Base-by-base conservation (phyloP, 2,113 vertebrate species). In the Psittacula cyanocephala region DNA sequence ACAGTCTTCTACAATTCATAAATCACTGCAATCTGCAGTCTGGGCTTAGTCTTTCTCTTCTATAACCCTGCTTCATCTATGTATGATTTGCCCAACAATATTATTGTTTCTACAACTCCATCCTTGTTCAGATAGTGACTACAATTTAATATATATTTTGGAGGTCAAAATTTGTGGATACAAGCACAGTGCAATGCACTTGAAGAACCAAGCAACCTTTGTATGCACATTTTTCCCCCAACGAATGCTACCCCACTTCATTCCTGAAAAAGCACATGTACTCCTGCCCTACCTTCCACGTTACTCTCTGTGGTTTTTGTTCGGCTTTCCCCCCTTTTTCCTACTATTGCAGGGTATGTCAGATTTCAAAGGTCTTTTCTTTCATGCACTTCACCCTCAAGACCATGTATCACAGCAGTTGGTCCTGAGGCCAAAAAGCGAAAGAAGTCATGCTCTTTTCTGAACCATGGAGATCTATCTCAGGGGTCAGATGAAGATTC, bases 381-480 rank as follows among this genome's bases (percentile, higher is more conserved):
- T 86, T 91, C 53, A 69, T 14, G 47, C 44, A 63, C 52, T 89
- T 76, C 63, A 25, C 77, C 60, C 74, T 83, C 69, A 88, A 81
- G 77, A 88, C 69, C 69, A 47, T 2, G 23, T 52, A 79, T 49
- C 80, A 76, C 80, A 95, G 83, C 86, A 84, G 83, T 41, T 86
- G 89, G 92, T 90, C 60, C 74, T 27, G 72, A 93, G 80, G 86
- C 88, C 90, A 90, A 81, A 91, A 60, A 68, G 64, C 60, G 90
- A 78, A 74, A 67, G 63, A 41, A 71, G 39, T 72, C 81, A 52
- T 87, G 87, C 72, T 82, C 59, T 89, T 72, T 82, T 23, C 67
- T 69, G 63, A 92, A 71, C 47, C 62, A 50, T 1, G 8, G 39
- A 81, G 39, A 46, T 68, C 60, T 79, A 53, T 85, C 89, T 75